Conservation (phyloP, 2,888 invertebrate genomes). For the Cartodere bifasciata region DNA sequence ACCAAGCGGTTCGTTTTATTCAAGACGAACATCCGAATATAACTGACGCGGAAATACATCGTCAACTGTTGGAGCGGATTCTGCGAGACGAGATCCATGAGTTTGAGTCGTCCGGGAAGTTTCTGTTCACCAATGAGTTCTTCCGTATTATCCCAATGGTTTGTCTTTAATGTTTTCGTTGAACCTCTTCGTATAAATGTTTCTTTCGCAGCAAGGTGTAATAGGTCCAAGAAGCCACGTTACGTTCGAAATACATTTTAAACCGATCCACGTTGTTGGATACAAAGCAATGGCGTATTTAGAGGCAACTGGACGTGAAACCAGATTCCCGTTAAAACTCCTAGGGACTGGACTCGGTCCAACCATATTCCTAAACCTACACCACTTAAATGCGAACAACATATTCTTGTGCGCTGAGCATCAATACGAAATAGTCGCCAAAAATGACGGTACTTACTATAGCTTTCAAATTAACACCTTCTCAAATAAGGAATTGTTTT, state of each 20-base stretch:
- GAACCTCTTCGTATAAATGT: conserved; percentile 16
- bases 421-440: conserved; percentile 45
- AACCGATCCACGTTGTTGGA: conserved; percentile 40
- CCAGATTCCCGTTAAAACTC: conserved; percentile 40
- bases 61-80: conserved; percentile 33
- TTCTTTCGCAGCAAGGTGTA: conserved; percentile 39
- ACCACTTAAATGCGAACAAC: conserved; percentile 42
- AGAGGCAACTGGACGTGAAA: conserved; percentile 43
- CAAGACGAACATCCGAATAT: conserved; percentile 25
- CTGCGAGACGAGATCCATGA: conserved; percentile 31
- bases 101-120: conserved; percentile 24
- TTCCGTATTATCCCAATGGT: conserved; percentile 44
- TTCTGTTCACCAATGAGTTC: conserved; percentile 25
- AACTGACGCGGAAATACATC: conserved; percentile 25
- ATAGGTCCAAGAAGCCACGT: conserved; percentile 44
- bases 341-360: conserved; percentile 47
- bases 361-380: conserved; percentile 40
- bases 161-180: conserved; percentile 15
- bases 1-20: conserved; percentile 22
- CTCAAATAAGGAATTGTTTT: conserved; percentile 22
- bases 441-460: conserved; percentile 39
- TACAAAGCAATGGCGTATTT: conserved; percentile 41
- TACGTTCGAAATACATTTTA: conserved; percentile 42
- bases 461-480: conserved; percentile 20
- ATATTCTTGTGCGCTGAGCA: conserved; percentile 46